A percentile compares a stretch with the other conserved stretches of the same genome.
These are phyloP conservation scores for Climacteris rufus DNA, from an alignment of 2,113 vertebrate species.

Conservation along the genomic window DNA sequence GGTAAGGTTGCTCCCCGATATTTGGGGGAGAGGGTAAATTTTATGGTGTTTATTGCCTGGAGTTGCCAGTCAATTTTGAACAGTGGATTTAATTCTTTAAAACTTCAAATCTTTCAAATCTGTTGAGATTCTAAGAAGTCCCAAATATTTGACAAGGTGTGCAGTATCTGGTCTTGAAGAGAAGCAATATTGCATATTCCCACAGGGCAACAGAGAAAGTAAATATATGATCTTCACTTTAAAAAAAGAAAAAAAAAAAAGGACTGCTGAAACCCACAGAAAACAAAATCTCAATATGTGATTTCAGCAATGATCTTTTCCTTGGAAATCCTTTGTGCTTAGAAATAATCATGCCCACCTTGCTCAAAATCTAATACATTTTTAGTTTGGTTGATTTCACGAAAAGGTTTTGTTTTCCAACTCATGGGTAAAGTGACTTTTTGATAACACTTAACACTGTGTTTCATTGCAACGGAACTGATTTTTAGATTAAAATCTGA, in stretches of 20 bases:
- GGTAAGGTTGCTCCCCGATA: not conserved
- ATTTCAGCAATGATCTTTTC: not conserved
- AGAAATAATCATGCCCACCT: not conserved
- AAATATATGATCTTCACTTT: not conserved
- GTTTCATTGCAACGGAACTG: not conserved
- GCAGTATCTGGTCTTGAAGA: not conserved
- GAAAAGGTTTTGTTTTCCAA: not conserved
- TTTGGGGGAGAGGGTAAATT: not conserved
- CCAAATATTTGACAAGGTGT: not conserved
- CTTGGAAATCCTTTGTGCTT: not conserved
- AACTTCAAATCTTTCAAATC: not conserved
- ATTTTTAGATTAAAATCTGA: slow-evolving; percentile 12
- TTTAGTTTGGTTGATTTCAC: not conserved
- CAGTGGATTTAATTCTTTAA: not conserved
- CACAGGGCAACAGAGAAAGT: not conserved
- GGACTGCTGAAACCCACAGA: not conserved
- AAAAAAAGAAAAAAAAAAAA: not conserved
- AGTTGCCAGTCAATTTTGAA: not conserved
- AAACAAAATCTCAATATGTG: not conserved
- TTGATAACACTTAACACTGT: not conserved
- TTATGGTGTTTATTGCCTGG: not conserved
- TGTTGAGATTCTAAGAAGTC: not conserved
- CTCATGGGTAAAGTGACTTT: not conserved
- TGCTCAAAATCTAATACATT: not conserved
- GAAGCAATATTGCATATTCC: not conserved